Conservation (phyloP, 2,888 invertebrate genomes). For the Acleris laterana region DNA sequence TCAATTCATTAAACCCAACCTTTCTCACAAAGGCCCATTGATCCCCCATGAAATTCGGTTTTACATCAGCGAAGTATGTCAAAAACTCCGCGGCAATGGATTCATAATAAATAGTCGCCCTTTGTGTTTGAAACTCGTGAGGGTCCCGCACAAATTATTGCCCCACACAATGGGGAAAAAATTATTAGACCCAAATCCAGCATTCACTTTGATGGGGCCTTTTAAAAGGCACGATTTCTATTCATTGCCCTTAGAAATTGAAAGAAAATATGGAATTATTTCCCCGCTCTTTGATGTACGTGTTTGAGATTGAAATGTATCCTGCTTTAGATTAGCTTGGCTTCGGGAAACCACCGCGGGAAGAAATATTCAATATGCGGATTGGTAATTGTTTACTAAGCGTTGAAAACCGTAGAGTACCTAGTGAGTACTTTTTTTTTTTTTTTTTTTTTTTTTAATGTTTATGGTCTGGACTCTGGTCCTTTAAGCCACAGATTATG, state of each 20-base stretch:
- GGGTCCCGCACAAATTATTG: slow-evolving; percentile 30
- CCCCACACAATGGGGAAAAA: slow-evolving; percentile 28
- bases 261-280: slow-evolving; percentile 31
- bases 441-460: no score
- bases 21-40: slow-evolving; percentile 11
- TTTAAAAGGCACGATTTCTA: slow-evolving; percentile 35
- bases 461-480: no score
- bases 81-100: slow-evolving; percentile 15
- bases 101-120: slow-evolving; percentile 30
- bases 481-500: no score
- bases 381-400: no score
- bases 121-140: slow-evolving; percentile 31
- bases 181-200: slow-evolving; percentile 27
- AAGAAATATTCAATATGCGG: not conserved
- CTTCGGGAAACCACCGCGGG: not conserved
- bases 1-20: not conserved
- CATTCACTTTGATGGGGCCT: slow-evolving; percentile 33
- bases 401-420: no score
- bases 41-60: slow-evolving; percentile 27
- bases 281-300: slow-evolving; percentile 23
- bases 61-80: slow-evolving; percentile 25
- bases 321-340: not conserved
- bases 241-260: slow-evolving; percentile 24
- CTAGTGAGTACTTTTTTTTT: no score
- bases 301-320: slow-evolving; percentile 1